Percentiles rank a stretch among this genome's conserved stretches.
Evolutionary conservation across 2,797 vertebrate genomes (phyloP).

Genomic region (Capromys pilorides): DNA sequence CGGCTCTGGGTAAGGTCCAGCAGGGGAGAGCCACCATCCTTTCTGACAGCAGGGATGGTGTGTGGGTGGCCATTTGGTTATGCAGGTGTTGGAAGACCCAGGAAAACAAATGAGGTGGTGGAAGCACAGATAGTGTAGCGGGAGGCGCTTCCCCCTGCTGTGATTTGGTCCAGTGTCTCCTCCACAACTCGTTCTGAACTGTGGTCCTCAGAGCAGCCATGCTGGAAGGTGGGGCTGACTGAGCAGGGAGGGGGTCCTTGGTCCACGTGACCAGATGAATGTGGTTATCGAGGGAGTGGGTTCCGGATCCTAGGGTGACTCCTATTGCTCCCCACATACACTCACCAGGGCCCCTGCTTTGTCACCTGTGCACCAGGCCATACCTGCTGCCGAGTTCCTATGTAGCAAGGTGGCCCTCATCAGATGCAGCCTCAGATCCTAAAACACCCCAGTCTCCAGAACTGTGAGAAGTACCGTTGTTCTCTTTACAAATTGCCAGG

Average conservation of each 20-base stretch:
- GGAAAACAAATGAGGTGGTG: not conserved
- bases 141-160: not conserved
- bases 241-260: not conserved
- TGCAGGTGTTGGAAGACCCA: not conserved
- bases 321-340: not conserved
- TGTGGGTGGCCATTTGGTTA: not conserved
- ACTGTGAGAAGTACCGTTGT: not conserved
- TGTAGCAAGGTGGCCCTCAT: not conserved
- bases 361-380: not conserved
- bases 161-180: not conserved
- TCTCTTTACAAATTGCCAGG: not conserved
- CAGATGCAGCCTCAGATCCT: not conserved
- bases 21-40: not conserved
- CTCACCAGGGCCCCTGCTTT: not conserved
- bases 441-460: not conserved
- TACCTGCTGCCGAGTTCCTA: not conserved
- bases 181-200: not conserved
- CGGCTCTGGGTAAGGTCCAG: not conserved
- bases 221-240: not conserved
- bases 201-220: not conserved
- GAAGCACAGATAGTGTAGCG: not conserved
- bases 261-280: no score
- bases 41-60: not conserved
- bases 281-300: not conserved
- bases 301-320: not conserved